Evolutionary conservation across 2,888 invertebrate species (phyloP), one percentile per base, ranked within the genome.

Genomic region (Mythimna albipuncta): DNA sequence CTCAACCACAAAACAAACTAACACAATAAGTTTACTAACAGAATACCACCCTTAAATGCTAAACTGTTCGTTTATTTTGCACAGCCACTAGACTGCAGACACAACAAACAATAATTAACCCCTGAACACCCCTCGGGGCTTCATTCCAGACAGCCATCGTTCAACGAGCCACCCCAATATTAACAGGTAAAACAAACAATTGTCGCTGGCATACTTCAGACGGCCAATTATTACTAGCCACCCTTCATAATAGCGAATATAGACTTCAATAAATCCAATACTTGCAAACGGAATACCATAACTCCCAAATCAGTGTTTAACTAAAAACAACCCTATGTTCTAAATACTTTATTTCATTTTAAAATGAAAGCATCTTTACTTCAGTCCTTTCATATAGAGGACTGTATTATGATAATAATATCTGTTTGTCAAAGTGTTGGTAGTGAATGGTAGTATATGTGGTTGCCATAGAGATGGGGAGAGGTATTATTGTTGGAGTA

Each of bases 181-280:
- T 54, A 55, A 64, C 64, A 64, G 21, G 44, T 68, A 19, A 52
- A 77, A 64, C 44, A 61, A 59, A 64, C 38, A 55, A 38, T 35
- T 41, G 26, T 55, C 16, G 54, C 35, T 41, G 19, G 69, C 54
- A 44, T 7, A 47, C 69, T 32, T 11, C 21, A 13, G 32, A 41
- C 32, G 44, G 61, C 21, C 55, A 67, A 68, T 81, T 77, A 61
- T 55, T 64, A 54, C 47, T 35, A 16, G 50, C 63, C 63, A 6
- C n/a, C 13, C 16, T 6, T 32, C 5, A 21, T 32, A 38, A 11
- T 13, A n/a, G n/a, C 19, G 19, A 64, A 54, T 64, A 21, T 54
- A 61, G 7, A 26, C 19, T 44, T 6, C 11, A 52, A 75, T 72
- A 62, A 44, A n/a, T 13, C 26, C 19, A 11, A 11, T 54, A 21